phyloP scores from a whole-genome alignment of 1,140 invertebrate genomes.

The Hylyphantes graminicola region DNA sequence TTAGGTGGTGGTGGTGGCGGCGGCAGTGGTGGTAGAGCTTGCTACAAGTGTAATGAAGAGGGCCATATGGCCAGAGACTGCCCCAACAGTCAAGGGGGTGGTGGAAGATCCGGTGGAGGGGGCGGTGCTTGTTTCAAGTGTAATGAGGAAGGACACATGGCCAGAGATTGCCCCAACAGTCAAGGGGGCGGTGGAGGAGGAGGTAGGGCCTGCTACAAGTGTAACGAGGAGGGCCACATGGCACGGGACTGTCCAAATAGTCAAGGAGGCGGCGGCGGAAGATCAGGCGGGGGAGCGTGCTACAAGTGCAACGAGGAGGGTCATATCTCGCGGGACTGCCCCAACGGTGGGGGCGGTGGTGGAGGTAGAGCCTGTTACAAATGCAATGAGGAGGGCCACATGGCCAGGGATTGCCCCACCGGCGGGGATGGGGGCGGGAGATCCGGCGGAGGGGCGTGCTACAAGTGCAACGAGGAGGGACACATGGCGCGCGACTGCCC shows the following conservation, averaged over 20 bases:
- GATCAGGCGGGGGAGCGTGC: conserved; percentile 64
- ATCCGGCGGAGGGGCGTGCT: conserved; percentile 64
- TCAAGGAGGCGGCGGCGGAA: conserved; percentile 39
- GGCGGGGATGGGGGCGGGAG: conserved; percentile 54
- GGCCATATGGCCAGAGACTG: conserved; percentile 67
- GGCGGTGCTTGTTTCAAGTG: conserved; percentile 66
- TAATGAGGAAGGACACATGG: conserved; percentile 67
- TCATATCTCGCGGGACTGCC: conserved; percentile 67
- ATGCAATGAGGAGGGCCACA: conserved; percentile 62
- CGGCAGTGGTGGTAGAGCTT: conserved; percentile 60
- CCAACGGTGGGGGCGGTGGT: conserved; percentile 63
- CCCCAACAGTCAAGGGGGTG: conserved; percentile 61
- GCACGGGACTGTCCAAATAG: conserved; percentile 63
- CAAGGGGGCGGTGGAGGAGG: conserved; percentile 53
- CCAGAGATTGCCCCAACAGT: conserved; percentile 66
- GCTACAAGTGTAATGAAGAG: conserved; percentile 68
- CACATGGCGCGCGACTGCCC: conserved; percentile 68
- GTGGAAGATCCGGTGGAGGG: conserved; percentile 62
- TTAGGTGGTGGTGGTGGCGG: conserved; percentile 30
- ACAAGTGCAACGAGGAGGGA: conserved; percentile 67
- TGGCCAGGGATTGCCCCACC: conserved; percentile 63
- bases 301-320: conserved; percentile 67
- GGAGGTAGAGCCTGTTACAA: conserved; percentile 62
- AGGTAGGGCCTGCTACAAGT: conserved; percentile 61
- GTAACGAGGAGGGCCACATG: conserved; percentile 62